Conservation (phyloP, 2,888 invertebrate genomes). For the Sylvicola fuscatus region DNA sequence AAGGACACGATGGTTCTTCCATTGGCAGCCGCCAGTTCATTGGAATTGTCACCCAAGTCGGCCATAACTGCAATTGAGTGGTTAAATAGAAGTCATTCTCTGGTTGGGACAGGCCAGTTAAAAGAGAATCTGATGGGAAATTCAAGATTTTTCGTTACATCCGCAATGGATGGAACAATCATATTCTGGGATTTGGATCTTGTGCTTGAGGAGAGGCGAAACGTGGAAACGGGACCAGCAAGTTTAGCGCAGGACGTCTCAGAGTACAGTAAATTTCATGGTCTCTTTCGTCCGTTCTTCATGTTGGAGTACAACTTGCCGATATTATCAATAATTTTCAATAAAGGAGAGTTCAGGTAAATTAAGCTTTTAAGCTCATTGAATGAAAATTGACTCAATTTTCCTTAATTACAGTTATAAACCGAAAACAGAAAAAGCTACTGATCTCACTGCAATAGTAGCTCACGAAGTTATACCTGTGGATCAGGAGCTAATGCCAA, state of each 20-base stretch:
- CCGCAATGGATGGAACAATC: constrained; percentile 43
- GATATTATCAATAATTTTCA: constrained; percentile 20
- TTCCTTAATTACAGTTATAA: constrained; percentile 2
- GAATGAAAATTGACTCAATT: neutral
- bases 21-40: constrained; percentile 35
- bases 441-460: constrained; percentile 1
- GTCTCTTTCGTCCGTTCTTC: constrained; percentile 40
- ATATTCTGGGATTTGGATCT: constrained; percentile 52
- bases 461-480: constrained; percentile 9
- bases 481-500: constrained; percentile 4
- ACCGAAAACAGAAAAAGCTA: constrained; percentile 1
- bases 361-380: neutral
- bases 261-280: constrained; percentile 34
- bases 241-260: constrained; percentile 38
- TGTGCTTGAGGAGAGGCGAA: constrained; percentile 22
- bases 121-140: constrained; percentile 19
- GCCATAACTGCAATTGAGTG: constrained; percentile 44
- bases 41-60: constrained; percentile 38
- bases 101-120: constrained; percentile 37
- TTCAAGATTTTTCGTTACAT: constrained; percentile 41
- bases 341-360: constrained; percentile 12
- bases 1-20: constrained; percentile 34
- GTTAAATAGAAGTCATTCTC: constrained; percentile 37
- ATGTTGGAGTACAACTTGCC: constrained; percentile 27
- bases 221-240: constrained; percentile 28